A percentile compares a stretch with the other conserved stretches of the same genome.
Conservation (phyloP, 2,113 vertebrate species). For the Ochotona curzoniae region DNA sequence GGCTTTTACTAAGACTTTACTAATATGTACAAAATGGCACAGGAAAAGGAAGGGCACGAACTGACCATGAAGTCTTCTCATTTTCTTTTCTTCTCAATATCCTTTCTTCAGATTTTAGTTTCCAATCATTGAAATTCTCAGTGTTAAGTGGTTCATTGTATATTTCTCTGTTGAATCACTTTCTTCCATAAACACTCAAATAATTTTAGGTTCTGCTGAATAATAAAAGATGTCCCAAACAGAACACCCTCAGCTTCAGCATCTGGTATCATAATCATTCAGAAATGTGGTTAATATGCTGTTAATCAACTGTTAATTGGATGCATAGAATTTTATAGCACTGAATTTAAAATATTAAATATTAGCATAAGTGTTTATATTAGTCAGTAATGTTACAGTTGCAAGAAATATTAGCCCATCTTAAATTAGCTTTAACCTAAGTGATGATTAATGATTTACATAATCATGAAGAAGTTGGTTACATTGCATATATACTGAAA, state of each 20-base stretch:
- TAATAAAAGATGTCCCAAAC: constrained; percentile 8
- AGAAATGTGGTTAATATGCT: background rate
- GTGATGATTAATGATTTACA: background rate
- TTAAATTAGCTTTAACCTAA: background rate
- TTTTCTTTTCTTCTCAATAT: background rate
- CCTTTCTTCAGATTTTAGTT: constrained; percentile 9
- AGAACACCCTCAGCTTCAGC: background rate
- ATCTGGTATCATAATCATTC: background rate
- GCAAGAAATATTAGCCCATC: background rate
- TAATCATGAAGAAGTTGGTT: background rate
- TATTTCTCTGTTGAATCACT: background rate
- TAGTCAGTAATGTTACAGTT: background rate
- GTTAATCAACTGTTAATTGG: constrained; percentile 16
- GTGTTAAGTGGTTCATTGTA: background rate
- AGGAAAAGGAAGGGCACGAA: background rate
- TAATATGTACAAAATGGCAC: constrained; percentile 33
- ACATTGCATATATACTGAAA: background rate
- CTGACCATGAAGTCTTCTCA: background rate
- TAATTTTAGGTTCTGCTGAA: constrained; percentile 26
- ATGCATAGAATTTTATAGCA: background rate
- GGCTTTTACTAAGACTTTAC: constrained; percentile 22
- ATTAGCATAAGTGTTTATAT: background rate
- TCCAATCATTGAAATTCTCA: constrained; percentile 3
- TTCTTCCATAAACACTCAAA: background rate
- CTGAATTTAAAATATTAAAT: background rate